Conservation (phyloP, 2,888 invertebrate species). For the Patella pellucida region DNA sequence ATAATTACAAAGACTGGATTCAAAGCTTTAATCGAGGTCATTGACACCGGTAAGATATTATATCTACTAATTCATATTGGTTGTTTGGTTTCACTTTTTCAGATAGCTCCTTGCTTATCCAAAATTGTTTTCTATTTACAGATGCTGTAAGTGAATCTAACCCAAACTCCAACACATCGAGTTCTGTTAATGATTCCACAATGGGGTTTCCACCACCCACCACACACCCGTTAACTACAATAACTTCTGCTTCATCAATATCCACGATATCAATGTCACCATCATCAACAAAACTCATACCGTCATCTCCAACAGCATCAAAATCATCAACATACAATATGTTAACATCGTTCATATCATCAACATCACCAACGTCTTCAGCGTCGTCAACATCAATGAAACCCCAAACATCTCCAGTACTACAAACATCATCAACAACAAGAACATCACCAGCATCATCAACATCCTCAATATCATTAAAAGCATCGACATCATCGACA, state of each 20-base stretch:
- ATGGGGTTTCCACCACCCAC: no score
- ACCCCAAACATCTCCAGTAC: not conserved
- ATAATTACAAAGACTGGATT: slow-evolving; percentile 29
- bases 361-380: not conserved
- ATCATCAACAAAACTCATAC: not conserved
- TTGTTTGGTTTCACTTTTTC: no score
- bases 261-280: no score
- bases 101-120: no score
- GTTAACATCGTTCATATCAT: not conserved
- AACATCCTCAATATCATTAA: not conserved
- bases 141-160: no score
- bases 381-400: not conserved
- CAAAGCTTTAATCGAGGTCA: slow-evolving; percentile 13
- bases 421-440: not conserved
- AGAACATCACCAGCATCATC: not conserved
- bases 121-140: no score
- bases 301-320: not conserved
- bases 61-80: no score
- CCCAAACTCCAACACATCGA: no score
- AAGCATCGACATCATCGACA: not conserved
- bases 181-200: no score
- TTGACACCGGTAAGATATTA: no score
- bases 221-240: not conserved
- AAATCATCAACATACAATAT: not conserved
- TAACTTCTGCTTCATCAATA: not conserved